Conservation (phyloP, 2,888 invertebrate species). For the Pachymerium ferrugineum region DNA sequence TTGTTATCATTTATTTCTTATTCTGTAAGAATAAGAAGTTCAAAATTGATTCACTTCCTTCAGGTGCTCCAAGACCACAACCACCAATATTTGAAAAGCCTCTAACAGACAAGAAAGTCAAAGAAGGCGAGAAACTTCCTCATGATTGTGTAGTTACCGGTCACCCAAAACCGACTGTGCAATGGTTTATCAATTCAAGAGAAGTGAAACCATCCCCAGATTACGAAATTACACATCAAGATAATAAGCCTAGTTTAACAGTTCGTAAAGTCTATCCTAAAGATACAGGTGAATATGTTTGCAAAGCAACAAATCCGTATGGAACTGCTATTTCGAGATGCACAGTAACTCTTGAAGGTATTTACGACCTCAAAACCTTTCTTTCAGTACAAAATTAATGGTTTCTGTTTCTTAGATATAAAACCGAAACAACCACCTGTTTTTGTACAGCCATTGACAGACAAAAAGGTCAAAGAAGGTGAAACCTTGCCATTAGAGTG, state of each 20-base stretch:
- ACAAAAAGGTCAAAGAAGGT: conserved; percentile 72
- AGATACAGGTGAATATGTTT: too few relatives aligned
- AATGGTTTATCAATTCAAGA: conserved; percentile 73
- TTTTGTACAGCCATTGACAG: conserved; percentile 79
- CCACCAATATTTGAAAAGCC: background rate
- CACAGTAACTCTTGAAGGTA: too few relatives aligned
- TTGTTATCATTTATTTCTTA: too few relatives aligned
- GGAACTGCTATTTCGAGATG: too few relatives aligned
- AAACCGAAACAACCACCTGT: conserved; percentile 77
- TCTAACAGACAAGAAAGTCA: background rate
- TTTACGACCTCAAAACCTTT: conserved; percentile 67
- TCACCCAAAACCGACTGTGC: conserved; percentile 63
- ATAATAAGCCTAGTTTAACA: conserved; percentile 75
- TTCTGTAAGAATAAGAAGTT: too few relatives aligned
- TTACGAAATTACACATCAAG: conserved; percentile 76
- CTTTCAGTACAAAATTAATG: too few relatives aligned
- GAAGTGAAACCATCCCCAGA: conserved; percentile 73
- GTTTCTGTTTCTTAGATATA: too few relatives aligned
- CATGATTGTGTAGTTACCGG: conserved; percentile 77
- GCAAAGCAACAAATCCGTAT: too few relatives aligned
- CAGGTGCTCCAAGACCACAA: conserved; percentile 63
- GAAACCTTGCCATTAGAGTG: conserved; percentile 76
- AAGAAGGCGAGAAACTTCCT: conserved; percentile 36
- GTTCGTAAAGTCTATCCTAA: conserved; percentile 83
- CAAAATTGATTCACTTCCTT: too few relatives aligned